Conservation (phyloP, 2,888 invertebrate genomes). For the Zhengitettix transpicula region DNA sequence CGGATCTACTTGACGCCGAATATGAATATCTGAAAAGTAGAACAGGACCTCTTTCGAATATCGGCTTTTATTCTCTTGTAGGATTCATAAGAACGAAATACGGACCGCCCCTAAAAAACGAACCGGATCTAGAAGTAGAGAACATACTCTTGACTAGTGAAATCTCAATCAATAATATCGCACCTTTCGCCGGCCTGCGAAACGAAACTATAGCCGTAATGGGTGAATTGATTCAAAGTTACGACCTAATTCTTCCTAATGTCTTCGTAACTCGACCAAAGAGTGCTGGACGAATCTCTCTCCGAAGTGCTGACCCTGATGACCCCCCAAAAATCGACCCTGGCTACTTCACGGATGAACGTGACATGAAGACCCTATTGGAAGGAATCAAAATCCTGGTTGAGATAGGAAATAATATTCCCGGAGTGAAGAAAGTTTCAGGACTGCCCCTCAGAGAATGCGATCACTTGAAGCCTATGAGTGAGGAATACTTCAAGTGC, state of each 20-base stretch:
- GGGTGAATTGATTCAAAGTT: not conserved
- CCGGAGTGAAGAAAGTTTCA: too few relatives aligned
- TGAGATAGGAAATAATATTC: conserved; percentile 15
- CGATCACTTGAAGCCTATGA: conserved; percentile 26
- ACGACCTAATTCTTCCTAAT: not conserved
- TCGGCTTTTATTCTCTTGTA: conserved; percentile 30
- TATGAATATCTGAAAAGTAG: conserved; percentile 28
- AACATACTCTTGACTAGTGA: conserved; percentile 22
- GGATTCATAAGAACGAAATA: conserved; percentile 37
- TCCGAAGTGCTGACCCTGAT: conserved; percentile 35
- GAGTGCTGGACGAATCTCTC: conserved; percentile 35
- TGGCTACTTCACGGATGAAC: conserved; percentile 39
- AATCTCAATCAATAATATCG: conserved; percentile 5
- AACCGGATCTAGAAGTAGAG: conserved; percentile 38
- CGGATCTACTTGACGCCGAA: conserved; percentile 13
- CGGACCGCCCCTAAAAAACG: conserved; percentile 6
- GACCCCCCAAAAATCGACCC: conserved; percentile 42
- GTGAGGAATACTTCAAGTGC: conserved; percentile 38
- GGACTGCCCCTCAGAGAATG: conserved; percentile 44
- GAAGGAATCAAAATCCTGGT: conserved; percentile 31
- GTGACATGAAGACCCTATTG: conserved; percentile 35
- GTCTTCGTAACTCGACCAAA: conserved; percentile 29
- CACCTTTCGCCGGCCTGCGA: not conserved
- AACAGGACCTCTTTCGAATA: conserved; percentile 27
- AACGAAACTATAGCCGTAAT: not conserved